Percentiles rank a stretch among this genome's conserved stretches.
These are phyloP conservation scores for Graptemys geographica DNA, from an alignment of 2,797 vertebrate species.

Conservation along the genomic window DNA sequence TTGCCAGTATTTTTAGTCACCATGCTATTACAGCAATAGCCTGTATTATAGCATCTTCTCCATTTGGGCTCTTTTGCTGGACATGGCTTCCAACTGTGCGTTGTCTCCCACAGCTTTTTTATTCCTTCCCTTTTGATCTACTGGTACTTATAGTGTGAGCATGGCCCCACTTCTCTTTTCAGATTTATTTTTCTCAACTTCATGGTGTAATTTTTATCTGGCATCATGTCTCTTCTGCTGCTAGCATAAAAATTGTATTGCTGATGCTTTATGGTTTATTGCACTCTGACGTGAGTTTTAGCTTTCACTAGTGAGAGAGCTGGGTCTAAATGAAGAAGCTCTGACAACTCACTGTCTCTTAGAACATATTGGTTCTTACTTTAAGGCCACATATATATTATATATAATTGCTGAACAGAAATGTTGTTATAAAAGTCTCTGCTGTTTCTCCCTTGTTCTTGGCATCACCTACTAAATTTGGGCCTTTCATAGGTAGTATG, in stretches of 20 bases:
- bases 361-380: background rate
- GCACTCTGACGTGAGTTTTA: background rate
- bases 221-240: background rate
- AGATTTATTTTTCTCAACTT: background rate
- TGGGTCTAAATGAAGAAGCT: background rate
- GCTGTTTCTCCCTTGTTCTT: background rate
- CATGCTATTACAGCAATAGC: accelerated
- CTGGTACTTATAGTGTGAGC: background rate
- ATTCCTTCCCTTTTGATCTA: background rate
- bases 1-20: background rate
- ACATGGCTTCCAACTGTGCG: background rate
- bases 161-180: background rate
- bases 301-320: background rate
- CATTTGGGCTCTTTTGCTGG: background rate
- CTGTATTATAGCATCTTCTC: background rate
- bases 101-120: background rate
- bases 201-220: background rate
- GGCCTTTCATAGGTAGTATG: background rate
- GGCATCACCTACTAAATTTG: background rate
- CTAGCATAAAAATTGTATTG: background rate
- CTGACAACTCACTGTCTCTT: background rate
- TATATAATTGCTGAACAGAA: background rate
- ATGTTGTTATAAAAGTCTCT: background rate
- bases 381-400: background rate
- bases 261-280: slow-evolving; percentile 2